phyloP scores from a whole-genome alignment of 2,797 vertebrate species.

The Margarornis squamiger region DNA sequence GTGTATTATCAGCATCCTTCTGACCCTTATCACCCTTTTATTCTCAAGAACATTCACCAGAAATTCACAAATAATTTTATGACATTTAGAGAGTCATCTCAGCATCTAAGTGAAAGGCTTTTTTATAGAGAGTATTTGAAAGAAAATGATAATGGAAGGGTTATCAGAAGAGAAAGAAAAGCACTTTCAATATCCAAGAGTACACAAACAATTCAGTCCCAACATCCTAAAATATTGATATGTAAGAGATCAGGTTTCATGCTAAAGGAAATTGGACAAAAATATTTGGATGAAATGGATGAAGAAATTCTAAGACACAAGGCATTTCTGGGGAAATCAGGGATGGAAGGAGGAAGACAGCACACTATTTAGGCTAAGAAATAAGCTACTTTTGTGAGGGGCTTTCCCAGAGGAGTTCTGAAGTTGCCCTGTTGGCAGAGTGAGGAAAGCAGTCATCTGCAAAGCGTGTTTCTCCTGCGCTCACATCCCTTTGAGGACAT shows the following conservation, averaged over 20 bases:
- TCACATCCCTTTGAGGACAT: background rate
- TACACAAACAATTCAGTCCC: background rate
- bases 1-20: conserved; percentile 43
- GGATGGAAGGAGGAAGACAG: background rate
- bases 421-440: background rate
- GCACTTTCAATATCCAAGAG: background rate
- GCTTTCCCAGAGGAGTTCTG: background rate
- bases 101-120: background rate
- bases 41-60: conserved; percentile 17
- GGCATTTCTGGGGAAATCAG: background rate
- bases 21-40: conserved; percentile 21
- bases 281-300: background rate
- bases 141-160: background rate
- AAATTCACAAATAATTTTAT: conserved; percentile 57
- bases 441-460: background rate
- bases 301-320: background rate
- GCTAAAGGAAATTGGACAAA: background rate
- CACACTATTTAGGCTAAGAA: background rate
- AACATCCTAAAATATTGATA: background rate
- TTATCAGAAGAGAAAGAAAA: conserved; percentile 8
- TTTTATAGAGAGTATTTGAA: background rate
- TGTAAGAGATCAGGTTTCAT: background rate
- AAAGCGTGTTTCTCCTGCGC: background rate
- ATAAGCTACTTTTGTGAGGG: background rate
- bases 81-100: conserved; percentile 49